Conservation (phyloP, 2,888 invertebrate genomes). For the Proisotoma minuta region DNA sequence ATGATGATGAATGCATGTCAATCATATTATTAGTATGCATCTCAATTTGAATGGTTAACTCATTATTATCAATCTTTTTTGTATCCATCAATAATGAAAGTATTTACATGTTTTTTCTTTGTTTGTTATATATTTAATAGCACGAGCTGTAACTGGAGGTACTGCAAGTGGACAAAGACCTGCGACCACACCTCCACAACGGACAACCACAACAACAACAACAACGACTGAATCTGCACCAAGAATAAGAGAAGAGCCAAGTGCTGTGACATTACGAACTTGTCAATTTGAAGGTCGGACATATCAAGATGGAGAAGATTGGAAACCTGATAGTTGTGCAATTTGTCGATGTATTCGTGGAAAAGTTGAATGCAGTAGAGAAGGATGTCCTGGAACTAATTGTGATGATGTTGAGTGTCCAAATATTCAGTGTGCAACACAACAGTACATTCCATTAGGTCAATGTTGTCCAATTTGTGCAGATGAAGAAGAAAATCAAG, state of each 20-base stretch:
- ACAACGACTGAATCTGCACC: not conserved
- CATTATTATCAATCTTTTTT: too few species aligned
- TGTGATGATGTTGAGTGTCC: conserved; percentile 55
- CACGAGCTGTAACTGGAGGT: not conserved
- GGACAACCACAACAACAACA: not conserved
- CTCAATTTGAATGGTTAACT: too few species aligned
- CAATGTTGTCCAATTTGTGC: conserved; percentile 54
- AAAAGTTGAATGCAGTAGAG: conserved; percentile 57
- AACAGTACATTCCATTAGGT: conserved; percentile 53
- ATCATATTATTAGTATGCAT: too few species aligned
- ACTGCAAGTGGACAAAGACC: not conserved
- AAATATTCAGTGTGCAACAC: conserved; percentile 50
- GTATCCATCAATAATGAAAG: too few species aligned
- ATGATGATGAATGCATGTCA: too few species aligned
- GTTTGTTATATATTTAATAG: not conserved
- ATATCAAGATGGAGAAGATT: conserved; percentile 65
- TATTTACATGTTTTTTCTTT: too few species aligned
- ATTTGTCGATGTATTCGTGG: conserved; percentile 67
- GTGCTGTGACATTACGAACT: conserved; percentile 41
- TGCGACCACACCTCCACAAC: not conserved
- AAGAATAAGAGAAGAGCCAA: conserved; percentile 15
- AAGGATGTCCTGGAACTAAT: conserved; percentile 50
- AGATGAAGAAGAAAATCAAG: conserved; percentile 47
- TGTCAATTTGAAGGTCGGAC: conserved; percentile 61
- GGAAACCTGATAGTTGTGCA: conserved; percentile 66